A percentile compares a stretch with the other conserved stretches of the same genome.
These are phyloP conservation scores for Ochotona princeps DNA, from an alignment of 2,113 vertebrate species.

Conservation along the genomic window DNA sequence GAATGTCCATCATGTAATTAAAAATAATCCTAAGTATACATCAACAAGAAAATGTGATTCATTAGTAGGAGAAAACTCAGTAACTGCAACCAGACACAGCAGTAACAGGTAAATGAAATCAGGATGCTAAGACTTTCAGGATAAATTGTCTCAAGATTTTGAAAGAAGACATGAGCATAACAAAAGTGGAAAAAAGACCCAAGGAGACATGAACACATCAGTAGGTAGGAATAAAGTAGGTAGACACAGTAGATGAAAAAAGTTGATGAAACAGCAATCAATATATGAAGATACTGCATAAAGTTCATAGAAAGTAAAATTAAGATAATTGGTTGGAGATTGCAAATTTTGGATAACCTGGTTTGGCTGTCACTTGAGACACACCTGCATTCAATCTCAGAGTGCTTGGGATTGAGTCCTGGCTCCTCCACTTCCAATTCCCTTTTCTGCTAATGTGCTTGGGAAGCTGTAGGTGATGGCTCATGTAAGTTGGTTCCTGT, in stretches of 20 bases:
- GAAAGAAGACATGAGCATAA: background rate
- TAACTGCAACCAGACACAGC: background rate
- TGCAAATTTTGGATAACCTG: too few relatives aligned
- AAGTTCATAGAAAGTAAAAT: too few relatives aligned
- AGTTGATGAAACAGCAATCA: background rate
- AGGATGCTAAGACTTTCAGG: constrained; percentile 1
- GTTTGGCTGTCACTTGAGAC: too few relatives aligned
- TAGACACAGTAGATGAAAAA: background rate
- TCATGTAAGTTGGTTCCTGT: too few relatives aligned
- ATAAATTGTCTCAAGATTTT: background rate
- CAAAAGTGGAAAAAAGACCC: background rate
- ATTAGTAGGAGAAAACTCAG: background rate
- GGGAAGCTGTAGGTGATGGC: too few relatives aligned
- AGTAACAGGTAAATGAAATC: constrained; percentile 13
- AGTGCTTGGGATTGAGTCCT: too few relatives aligned
- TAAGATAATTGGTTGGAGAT: too few relatives aligned
- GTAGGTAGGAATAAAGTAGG: background rate
- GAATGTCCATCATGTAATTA: background rate
- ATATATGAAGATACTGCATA: too few relatives aligned
- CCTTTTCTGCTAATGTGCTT: too few relatives aligned
- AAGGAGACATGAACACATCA: background rate
- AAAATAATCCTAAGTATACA: background rate
- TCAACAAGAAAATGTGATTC: background rate
- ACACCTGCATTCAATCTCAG: too few relatives aligned
- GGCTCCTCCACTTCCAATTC: too few relatives aligned